Conservation (phyloP, 2,113 vertebrate genomes). For the Nothobranchius kuhntae region DNA sequence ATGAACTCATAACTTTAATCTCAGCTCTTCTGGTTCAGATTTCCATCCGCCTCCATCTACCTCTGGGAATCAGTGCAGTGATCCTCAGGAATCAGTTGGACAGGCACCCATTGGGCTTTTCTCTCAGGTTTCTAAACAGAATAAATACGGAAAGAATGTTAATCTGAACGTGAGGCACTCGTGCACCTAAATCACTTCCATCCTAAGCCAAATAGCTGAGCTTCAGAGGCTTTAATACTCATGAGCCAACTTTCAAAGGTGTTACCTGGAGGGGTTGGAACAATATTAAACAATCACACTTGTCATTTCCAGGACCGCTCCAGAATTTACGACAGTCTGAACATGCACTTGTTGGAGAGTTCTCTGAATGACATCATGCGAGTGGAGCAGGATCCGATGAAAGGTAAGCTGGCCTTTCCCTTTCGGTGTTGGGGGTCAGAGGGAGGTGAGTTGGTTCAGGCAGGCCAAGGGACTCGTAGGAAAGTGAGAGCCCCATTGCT, state of each 20-base stretch:
- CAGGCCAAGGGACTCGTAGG: slow-evolving; percentile 1
- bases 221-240: slow-evolving; percentile 42
- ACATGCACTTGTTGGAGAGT: slow-evolving; percentile 98
- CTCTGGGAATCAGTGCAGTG: slow-evolving; percentile 37
- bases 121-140: slow-evolving; percentile 38
- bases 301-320: slow-evolving; percentile 75
- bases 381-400: slow-evolving; percentile 96
- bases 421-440: slow-evolving; percentile 24
- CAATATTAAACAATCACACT: background rate
- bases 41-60: slow-evolving; percentile 27
- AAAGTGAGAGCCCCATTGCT: slow-evolving; percentile 6
- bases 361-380: slow-evolving; percentile 99
- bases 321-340: slow-evolving; percentile 97
- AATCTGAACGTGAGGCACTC: slow-evolving; percentile 57
- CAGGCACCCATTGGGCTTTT: slow-evolving; percentile 34
- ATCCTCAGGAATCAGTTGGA: slow-evolving; percentile 20
- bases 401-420: slow-evolving; percentile 82
- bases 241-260: slow-evolving; percentile 23
- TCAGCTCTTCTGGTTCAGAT: slow-evolving; percentile 35
- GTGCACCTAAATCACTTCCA: slow-evolving; percentile 35
- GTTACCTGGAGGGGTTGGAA: slow-evolving; percentile 18
- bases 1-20: slow-evolving; percentile 35
- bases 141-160: slow-evolving; percentile 74
- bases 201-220: slow-evolving; percentile 33
- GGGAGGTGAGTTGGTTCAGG: slow-evolving; percentile 31